phyloP scores from a whole-genome alignment of 2,797 vertebrate species.

The Lepilemur ruficaudatus region DNA sequence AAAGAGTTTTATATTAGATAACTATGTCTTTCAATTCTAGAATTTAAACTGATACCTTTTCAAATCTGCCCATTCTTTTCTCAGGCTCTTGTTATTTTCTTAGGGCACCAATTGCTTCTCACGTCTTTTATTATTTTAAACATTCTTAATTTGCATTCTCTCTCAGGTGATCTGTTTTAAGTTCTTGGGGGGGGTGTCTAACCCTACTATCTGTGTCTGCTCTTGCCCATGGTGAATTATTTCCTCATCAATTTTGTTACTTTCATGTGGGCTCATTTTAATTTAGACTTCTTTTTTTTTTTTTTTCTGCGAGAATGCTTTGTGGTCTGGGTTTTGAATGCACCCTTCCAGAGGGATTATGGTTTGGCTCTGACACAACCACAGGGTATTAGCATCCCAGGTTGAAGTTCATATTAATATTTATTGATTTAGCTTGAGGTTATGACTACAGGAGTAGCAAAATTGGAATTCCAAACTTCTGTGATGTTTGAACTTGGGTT shows the following conservation, averaged over 20 bases:
- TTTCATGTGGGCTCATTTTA: background rate
- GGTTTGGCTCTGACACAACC: background rate
- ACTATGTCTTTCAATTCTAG: background rate
- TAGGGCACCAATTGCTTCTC: background rate
- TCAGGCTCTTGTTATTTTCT: background rate
- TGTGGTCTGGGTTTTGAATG: background rate
- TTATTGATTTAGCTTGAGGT: background rate
- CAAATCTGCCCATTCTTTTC: background rate
- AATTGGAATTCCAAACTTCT: background rate
- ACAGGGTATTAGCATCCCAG: background rate
- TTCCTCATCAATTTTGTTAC: background rate
- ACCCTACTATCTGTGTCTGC: background rate
- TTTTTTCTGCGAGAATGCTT: background rate
- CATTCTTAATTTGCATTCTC: background rate
- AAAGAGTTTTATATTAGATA: background rate
- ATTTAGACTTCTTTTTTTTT: background rate
- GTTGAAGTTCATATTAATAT: background rate
- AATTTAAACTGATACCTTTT: background rate
- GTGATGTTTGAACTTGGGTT: background rate
- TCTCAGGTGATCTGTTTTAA: background rate
- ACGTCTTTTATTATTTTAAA: background rate
- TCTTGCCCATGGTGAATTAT: background rate
- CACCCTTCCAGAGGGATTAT: background rate
- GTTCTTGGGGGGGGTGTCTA: background rate
- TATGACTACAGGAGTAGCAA: background rate